Conservation (phyloP, 2,113 vertebrate genomes). For the Orcinus orca region DNA sequence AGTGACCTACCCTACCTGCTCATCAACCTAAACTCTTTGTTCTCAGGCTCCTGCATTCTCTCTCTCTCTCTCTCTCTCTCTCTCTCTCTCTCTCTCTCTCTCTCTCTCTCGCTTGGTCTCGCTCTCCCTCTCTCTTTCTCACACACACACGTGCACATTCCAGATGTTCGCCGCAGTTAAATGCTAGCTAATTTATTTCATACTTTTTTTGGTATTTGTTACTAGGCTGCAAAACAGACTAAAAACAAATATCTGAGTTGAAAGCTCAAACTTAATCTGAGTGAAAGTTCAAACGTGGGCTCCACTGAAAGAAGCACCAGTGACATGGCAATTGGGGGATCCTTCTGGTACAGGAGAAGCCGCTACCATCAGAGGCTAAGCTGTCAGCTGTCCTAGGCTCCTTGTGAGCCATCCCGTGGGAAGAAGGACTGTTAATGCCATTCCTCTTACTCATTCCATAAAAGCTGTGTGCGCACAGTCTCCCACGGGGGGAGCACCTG, state of each 20-base stretch:
- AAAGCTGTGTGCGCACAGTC: neutral
- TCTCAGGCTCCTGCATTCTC: neutral
- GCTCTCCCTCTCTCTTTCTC: rapidly evolving
- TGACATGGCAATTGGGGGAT: neutral
- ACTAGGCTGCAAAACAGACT: neutral
- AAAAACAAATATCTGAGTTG: neutral
- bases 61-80: too few species aligned
- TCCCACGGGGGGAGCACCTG: neutral
- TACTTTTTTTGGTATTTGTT: neutral
- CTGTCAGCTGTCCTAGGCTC: rapidly evolving
- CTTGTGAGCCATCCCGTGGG: neutral
- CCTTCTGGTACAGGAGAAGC: neutral
- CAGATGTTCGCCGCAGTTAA: neutral
- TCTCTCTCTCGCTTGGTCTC: rapidly evolving
- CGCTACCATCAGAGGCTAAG: rapidly evolving
- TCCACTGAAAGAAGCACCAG: neutral
- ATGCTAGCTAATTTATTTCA: neutral
- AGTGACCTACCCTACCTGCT: neutral
- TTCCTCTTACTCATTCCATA: neutral
- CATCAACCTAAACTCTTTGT: neutral
- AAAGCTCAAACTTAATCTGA: neutral
- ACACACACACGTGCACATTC: neutral
- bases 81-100: rapidly evolving
- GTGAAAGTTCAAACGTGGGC: neutral
- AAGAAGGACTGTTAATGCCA: neutral